Conservation (phyloP, 2,113 vertebrate species). For the Oplegnathus fasciatus region DNA sequence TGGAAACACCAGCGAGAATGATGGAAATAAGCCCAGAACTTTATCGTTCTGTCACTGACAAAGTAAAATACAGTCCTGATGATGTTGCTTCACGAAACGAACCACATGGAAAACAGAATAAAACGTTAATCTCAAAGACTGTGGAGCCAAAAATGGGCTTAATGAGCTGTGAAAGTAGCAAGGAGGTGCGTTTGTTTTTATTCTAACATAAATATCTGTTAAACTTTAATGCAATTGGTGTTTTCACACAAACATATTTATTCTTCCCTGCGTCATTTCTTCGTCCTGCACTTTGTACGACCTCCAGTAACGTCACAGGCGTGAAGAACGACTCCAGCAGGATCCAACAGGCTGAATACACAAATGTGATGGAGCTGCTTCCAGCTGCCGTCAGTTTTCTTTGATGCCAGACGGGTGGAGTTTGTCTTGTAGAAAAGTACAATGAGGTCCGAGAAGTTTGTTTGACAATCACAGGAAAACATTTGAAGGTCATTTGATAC, state of each 20-base stretch:
- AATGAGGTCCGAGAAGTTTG: background rate
- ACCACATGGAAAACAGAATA: background rate
- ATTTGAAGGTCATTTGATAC: background rate
- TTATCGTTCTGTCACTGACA: background rate
- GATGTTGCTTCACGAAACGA: too few relatives aligned
- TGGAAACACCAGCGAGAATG: too few relatives aligned
- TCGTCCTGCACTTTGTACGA: conserved; percentile 2
- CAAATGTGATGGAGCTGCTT: background rate
- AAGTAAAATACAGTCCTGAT: too few relatives aligned
- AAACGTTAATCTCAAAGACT: background rate
- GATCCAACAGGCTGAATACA: background rate
- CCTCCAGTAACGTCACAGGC: background rate
- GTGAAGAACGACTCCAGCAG: background rate
- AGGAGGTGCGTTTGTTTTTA: background rate
- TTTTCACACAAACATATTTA: too few relatives aligned
- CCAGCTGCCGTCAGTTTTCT: background rate
- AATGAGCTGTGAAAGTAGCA: background rate
- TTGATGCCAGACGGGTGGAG: conserved; percentile 7
- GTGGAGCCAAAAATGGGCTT: background rate
- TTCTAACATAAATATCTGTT: background rate
- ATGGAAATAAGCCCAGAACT: background rate
- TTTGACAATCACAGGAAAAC: conserved; percentile 37
- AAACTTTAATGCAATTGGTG: background rate
- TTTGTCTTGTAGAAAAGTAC: background rate
- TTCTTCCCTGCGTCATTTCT: background rate